These are phyloP conservation scores for Chrysogorgia sp. DNA, from an alignment of 92 coral and sea anemone species.

Conservation along the genomic window DNA sequence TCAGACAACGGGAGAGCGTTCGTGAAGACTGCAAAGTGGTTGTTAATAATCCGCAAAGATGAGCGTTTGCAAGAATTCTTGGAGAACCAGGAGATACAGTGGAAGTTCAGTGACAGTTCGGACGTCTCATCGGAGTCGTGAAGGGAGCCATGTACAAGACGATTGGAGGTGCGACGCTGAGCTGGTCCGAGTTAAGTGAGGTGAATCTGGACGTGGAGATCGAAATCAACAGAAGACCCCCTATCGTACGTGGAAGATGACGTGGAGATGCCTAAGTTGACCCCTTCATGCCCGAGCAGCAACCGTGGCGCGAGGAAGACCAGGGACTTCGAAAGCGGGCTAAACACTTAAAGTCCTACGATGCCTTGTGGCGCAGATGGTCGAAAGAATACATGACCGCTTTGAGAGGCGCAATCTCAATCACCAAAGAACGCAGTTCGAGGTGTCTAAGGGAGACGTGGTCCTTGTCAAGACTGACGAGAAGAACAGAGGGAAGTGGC, in stretches of 20 bases:
- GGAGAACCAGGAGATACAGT: not conserved
- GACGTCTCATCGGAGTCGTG: conserved; percentile 5
- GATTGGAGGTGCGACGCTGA: conserved; percentile 18
- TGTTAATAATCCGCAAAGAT: not conserved
- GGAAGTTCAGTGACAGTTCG: too few relatives aligned
- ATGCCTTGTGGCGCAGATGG: conserved; percentile 4
- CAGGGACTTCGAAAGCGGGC: conserved; percentile 26
- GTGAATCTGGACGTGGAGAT: conserved; percentile 7
- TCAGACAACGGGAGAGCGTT: conserved; percentile 27
- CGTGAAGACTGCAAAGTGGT: too few relatives aligned
- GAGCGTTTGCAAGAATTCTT: not conserved
- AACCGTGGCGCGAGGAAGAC: conserved; percentile 1
- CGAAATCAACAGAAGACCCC: conserved; percentile 4
- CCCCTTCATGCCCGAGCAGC: conserved; percentile 10
- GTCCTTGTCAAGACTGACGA: conserved; percentile 17
- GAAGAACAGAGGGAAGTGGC: conserved; percentile 23
- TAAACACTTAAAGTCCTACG: conserved; percentile 5
- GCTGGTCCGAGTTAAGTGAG: not conserved
- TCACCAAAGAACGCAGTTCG: not conserved
- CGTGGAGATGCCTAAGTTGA: not conserved
- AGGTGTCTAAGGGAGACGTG: conserved; percentile 13
- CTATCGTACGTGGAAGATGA: conserved; percentile 3
- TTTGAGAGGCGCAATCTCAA: conserved; percentile 4
- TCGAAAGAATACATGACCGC: conserved; percentile 11
- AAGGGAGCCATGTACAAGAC: conserved; percentile 7